phyloP scores from a whole-genome alignment of 1,140 invertebrate species.

The Drosophila carrolli region DNA sequence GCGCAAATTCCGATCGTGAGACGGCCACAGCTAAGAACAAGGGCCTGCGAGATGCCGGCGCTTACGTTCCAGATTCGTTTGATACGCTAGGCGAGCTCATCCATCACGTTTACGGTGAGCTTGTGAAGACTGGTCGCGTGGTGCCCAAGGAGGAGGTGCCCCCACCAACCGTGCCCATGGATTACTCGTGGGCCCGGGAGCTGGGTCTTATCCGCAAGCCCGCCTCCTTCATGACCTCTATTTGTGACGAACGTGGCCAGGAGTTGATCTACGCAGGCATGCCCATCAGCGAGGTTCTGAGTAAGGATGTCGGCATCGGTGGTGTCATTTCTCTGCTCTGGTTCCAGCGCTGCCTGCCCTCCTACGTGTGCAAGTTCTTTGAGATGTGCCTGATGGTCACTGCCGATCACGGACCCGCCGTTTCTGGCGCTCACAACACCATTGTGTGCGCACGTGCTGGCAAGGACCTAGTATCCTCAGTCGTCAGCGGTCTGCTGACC shows the following conservation, averaged over 20 bases:
- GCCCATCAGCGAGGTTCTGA: slow-evolving; percentile 97
- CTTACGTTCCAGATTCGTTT: slow-evolving; percentile 96
- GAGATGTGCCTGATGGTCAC: slow-evolving; percentile 99
- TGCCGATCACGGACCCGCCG: slow-evolving; percentile 99
- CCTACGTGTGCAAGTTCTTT: slow-evolving; percentile 98
- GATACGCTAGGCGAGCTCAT: slow-evolving; percentile 92
- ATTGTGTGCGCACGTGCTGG: slow-evolving; percentile 99
- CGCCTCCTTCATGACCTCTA: slow-evolving; percentile 99
- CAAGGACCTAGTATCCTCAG: slow-evolving; percentile 99
- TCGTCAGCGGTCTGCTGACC: slow-evolving; percentile 98
- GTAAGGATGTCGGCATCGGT: slow-evolving; percentile 96
- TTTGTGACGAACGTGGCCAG: slow-evolving; percentile 99
- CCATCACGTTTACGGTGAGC: slow-evolving; percentile 91
- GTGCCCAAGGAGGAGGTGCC: slow-evolving; percentile 95
- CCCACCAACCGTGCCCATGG: slow-evolving; percentile 99
- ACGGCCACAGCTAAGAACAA: slow-evolving; percentile 97
- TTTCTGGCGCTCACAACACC: slow-evolving; percentile 99
- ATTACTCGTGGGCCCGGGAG: slow-evolving; percentile 99
- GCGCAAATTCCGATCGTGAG: slow-evolving; percentile 97
- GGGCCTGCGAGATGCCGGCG: slow-evolving; percentile 92
- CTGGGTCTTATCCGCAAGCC: slow-evolving; percentile 99
- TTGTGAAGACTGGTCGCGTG: slow-evolving; percentile 94
- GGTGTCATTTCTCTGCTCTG: slow-evolving; percentile 98
- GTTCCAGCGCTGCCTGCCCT: slow-evolving; percentile 98
- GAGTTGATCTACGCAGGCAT: slow-evolving; percentile 99